Conservation (phyloP, 1,140 invertebrate genomes). For the Drosophila eugracilis region DNA sequence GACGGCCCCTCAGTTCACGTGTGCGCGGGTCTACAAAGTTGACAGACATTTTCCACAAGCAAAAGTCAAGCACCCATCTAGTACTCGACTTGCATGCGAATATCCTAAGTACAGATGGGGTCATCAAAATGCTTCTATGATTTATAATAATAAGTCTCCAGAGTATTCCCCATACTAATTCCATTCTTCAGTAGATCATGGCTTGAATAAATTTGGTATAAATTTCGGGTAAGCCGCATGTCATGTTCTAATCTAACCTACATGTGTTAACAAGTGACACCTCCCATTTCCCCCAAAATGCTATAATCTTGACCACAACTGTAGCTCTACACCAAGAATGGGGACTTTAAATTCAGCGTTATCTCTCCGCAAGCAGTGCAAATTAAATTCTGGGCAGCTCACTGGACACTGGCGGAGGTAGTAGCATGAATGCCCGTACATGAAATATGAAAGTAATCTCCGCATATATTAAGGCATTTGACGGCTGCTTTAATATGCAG, state of each 20-base stretch:
- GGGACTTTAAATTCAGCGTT: slow-evolving; percentile 14
- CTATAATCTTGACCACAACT: background rate
- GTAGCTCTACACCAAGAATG: too few species aligned
- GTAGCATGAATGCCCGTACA: slow-evolving; percentile 38
- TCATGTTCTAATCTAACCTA: background rate
- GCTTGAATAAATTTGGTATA: background rate
- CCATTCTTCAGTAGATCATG: too few species aligned
- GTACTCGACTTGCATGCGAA: slow-evolving; percentile 39
- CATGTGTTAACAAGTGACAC: background rate
- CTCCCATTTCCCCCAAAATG: background rate
- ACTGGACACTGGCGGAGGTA: slow-evolving; percentile 24
- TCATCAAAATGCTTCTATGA: background rate
- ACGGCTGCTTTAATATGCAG: slow-evolving; percentile 66
- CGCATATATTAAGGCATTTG: slow-evolving; percentile 61
- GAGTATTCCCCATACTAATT: too few species aligned
- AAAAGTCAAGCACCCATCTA: slow-evolving; percentile 48
- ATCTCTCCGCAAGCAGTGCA: slow-evolving; percentile 32
- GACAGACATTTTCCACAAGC: slow-evolving; percentile 56
- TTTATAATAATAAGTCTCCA: too few species aligned
- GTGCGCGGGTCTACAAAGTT: slow-evolving; percentile 59
- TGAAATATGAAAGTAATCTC: slow-evolving; percentile 65
- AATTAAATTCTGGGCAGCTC: slow-evolving; percentile 42
- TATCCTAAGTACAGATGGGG: slow-evolving; percentile 1
- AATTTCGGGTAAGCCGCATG: background rate
- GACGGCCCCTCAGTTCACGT: slow-evolving; percentile 28